phyloP scores from a whole-genome alignment of 2,797 vertebrate species.

The Anguilla obscura region DNA sequence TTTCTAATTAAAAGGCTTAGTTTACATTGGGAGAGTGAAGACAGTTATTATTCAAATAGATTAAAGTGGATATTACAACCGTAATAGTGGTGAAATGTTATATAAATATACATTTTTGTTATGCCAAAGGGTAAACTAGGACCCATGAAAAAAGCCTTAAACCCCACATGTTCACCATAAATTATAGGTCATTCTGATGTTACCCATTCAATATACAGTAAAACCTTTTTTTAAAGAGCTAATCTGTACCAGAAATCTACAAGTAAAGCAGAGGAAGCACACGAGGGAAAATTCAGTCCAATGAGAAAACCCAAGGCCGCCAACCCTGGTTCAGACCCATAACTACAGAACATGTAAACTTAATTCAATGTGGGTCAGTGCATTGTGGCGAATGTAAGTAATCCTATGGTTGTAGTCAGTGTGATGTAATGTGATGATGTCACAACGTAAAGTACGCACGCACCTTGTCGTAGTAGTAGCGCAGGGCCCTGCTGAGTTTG shows the following conservation, averaged over 20 bases:
- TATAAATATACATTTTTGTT: too few relatives aligned
- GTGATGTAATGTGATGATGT: neutral
- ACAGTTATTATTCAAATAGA: neutral
- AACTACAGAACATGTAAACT: neutral
- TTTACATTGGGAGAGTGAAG: neutral
- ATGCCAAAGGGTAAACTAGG: neutral
- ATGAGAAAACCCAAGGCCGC: neutral
- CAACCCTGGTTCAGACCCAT: neutral
- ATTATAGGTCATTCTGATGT: neutral
- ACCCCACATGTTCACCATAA: neutral
- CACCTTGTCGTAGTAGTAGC: slow-evolving; percentile 99
- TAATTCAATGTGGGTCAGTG: neutral
- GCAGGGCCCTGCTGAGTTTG: slow-evolving; percentile 93
- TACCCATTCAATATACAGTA: neutral
- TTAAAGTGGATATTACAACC: neutral
- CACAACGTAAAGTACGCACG: neutral
- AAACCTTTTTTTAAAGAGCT: neutral
- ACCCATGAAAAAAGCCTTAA: neutral
- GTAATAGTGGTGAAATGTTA: neutral
- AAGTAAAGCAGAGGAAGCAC: neutral
- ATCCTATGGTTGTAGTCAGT: neutral
- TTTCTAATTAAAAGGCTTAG: neutral
- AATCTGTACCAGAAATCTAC: neutral
- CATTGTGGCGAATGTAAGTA: neutral
- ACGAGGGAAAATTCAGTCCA: slow-evolving; percentile 32